These are phyloP conservation scores for Elgaria multicarinata DNA, from an alignment of 2,113 vertebrate genomes.

Conservation along the genomic window DNA sequence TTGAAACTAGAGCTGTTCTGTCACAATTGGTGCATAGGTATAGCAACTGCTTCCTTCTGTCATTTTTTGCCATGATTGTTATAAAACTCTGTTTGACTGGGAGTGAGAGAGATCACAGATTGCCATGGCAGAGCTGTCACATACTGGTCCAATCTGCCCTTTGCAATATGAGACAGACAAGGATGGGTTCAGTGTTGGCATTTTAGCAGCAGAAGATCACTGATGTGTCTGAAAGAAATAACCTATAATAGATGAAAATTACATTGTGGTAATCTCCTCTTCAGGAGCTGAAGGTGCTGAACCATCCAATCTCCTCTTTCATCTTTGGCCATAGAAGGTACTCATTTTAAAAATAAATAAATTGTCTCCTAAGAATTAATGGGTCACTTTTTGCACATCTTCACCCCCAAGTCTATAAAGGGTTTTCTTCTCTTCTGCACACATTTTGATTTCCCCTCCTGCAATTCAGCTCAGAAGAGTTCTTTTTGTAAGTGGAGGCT, in stretches of 20 bases:
- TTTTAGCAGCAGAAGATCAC: not conserved
- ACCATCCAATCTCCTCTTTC: too few species aligned
- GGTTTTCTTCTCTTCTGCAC: not conserved
- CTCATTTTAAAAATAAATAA: too few species aligned
- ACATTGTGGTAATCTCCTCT: not conserved
- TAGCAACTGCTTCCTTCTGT: not conserved
- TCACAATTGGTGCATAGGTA: fast-evolving
- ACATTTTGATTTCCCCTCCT: not conserved
- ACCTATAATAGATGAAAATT: constrained; percentile 20
- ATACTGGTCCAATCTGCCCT: not conserved
- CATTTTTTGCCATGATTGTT: not conserved
- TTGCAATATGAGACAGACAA: constrained; percentile 34
- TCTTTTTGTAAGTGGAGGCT: too few species aligned
- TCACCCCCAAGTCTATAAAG: not conserved
- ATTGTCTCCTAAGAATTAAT: not conserved
- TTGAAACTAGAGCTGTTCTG: constrained; percentile 33
- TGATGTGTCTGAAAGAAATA: constrained; percentile 1
- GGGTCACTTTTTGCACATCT: not conserved
- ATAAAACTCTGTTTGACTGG: not conserved
- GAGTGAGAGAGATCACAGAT: not conserved
- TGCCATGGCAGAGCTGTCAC: not conserved
- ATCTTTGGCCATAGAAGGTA: too few species aligned
- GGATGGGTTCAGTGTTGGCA: not conserved
- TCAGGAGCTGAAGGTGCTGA: not conserved
- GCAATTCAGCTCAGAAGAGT: not conserved